A percentile compares a stretch with the other conserved stretches of the same genome.
Conservation (phyloP, 2,113 vertebrate species). For the Dipodomys merriami region DNA sequence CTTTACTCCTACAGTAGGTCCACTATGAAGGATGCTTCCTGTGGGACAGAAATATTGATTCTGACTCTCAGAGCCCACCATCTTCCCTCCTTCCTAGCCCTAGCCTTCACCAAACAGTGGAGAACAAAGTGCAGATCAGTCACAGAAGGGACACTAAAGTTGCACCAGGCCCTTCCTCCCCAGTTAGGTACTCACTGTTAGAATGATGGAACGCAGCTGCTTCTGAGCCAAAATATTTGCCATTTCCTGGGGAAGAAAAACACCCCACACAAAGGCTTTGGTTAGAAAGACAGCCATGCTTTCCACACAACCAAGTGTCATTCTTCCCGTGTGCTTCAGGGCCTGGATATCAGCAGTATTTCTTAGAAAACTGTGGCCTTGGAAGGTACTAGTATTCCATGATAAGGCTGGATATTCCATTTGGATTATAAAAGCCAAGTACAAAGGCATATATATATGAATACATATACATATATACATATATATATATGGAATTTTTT, state of each 20-base stretch:
- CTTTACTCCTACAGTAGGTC: not conserved
- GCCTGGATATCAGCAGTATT: slow-evolving; percentile 63
- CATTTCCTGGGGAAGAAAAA: slow-evolving; percentile 92
- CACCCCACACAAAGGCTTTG: not conserved
- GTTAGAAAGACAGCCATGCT: not conserved
- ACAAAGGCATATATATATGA: not conserved
- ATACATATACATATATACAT: too few species aligned
- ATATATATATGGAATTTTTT: not conserved
- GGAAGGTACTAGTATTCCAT: not conserved
- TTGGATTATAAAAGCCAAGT: not conserved
- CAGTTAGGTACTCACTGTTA: slow-evolving; percentile 90
- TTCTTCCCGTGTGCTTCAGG: not conserved
- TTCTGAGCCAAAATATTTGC: slow-evolving; percentile 98
- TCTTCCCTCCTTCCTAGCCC: not conserved
- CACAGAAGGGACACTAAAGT: not conserved
- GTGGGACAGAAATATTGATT: not conserved
- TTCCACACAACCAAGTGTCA: not conserved
- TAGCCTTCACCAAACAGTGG: too few species aligned
- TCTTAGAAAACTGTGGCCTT: slow-evolving; percentile 4
- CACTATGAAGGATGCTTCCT: not conserved
- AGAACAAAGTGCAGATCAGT: not conserved
- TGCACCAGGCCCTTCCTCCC: not conserved
- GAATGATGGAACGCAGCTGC: slow-evolving; percentile 96
- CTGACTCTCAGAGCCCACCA: not conserved
- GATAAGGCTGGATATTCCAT: not conserved